A percentile compares a stretch with the other conserved stretches of the same genome.
Evolutionary conservation across 2,888 invertebrate species (phyloP).

Genomic region (Stegophylla sp.): DNA sequence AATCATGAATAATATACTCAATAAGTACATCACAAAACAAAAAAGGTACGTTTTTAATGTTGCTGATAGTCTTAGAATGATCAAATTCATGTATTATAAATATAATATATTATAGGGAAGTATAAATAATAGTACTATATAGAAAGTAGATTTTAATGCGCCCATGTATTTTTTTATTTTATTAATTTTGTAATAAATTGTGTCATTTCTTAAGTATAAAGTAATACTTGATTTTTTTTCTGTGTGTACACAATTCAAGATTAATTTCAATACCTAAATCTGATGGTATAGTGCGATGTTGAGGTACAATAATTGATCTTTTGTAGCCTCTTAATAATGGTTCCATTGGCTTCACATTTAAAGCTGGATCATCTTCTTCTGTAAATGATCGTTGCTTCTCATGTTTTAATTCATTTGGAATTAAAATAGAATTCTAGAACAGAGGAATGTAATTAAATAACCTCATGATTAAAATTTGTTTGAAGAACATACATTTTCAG

Average conservation of each 20-base stretch:
- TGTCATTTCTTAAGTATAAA: too few species aligned
- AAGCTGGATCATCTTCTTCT: constrained; percentile 77
- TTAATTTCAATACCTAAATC: constrained; percentile 42
- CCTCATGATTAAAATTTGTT: neutral
- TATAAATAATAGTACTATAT: too few species aligned
- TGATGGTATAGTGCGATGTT: constrained; percentile 59
- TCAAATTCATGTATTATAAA: too few species aligned
- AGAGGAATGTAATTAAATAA: constrained; percentile 20
- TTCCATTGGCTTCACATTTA: constrained; percentile 87
- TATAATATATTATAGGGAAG: too few species aligned
- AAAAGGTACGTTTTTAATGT: too few species aligned
- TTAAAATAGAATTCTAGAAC: constrained; percentile 29
- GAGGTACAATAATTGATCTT: constrained; percentile 61
- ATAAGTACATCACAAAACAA: too few species aligned
- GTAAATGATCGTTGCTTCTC: constrained; percentile 65
- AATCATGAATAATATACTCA: too few species aligned
- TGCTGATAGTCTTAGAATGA: too few species aligned
- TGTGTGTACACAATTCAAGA: neutral
- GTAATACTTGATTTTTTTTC: too few species aligned
- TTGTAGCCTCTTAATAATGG: constrained; percentile 83
- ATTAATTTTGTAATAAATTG: too few species aligned
- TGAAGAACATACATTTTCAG: constrained; percentile 24
- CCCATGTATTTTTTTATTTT: too few species aligned
- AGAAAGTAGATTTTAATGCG: too few species aligned
- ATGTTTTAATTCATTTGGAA: constrained; percentile 60